Evolutionary conservation across 2,888 invertebrate species (phyloP), one percentile per base, ranked within the genome.

Genomic region (Antitype chi): DNA sequence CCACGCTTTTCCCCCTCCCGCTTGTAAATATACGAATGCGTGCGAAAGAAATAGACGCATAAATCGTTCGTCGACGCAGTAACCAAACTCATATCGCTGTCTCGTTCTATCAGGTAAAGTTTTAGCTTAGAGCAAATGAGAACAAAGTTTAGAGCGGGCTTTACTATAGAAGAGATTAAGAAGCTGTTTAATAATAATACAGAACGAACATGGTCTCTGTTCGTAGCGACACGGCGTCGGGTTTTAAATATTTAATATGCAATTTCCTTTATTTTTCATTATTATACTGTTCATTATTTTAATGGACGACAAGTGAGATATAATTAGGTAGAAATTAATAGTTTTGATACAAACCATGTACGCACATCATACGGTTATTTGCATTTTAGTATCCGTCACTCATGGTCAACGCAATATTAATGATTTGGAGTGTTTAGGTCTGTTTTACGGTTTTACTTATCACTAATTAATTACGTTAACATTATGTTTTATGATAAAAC

Each of bases 221-320:
- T 93, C 91, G 92, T 93, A 94, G 93, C 94, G 94, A 94, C 94
- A 94, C 92, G 92, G 79, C 79, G 79, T 85, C 90, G 92, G 91
- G 93, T 96, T 89, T 95, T 96, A 96, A 96, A 96, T 96, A 96
- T 96, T 96, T 95, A 96, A 95, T 94, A 94, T 94, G 94, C 93
- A 96, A 95, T 96, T 94, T 95, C 94, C 94, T 94, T 93, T 94
- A 94, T 93, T 95, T 95, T 94, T 94, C 91, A 92, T 92, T 92
- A 90, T 89, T 87, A 89, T 87, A 88, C 84, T 86, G 88, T 91
- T 92, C 89, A 92, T 94, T 93, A 93, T 91, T 89, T 87, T 92
- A 94, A 94, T 94, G 93, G 92, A 90, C 89, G 90, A 91, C 90
- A 93, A 93, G 92, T 93, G 89, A 91, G 89, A 89, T 91, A 92